Conservation (phyloP, 2,888 invertebrate species). For the Metallyticus violacea region DNA sequence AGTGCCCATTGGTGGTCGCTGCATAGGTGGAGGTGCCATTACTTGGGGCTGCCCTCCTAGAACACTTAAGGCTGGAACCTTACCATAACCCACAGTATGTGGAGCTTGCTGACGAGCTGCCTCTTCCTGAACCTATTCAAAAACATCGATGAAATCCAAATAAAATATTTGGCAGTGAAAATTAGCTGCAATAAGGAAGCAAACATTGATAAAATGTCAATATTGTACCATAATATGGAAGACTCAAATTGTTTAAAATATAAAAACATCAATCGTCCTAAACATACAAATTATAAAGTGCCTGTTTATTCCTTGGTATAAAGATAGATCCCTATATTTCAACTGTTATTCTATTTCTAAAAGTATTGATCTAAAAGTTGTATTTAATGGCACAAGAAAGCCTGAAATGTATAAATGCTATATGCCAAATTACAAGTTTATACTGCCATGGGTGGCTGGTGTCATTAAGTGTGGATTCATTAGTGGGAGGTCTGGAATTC, state of each 20-base stretch:
- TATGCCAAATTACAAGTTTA: no score
- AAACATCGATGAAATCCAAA: background rate
- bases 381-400: no score
- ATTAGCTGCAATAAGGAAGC: background rate
- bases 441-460: no score
- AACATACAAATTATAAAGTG: no score
- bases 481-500: no score
- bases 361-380: no score
- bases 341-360: no score
- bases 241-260: background rate
- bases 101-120: conserved; percentile 86
- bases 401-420: no score
- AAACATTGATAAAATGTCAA: background rate
- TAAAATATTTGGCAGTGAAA: background rate
- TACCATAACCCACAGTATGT: conserved; percentile 68
- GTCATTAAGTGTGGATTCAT: no score
- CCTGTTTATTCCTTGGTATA: no score
- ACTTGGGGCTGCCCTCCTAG: conserved; percentile 43
- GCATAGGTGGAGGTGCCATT: conserved; percentile 60
- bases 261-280: no score
- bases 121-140: conserved; percentile 75
- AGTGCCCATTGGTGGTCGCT: conserved; percentile 43
- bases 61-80: conserved; percentile 58
- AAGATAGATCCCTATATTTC: no score
- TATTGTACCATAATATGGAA: background rate